These are phyloP conservation scores for Misgurnus mizolepis DNA, from an alignment of 2,113 vertebrate species.

Conservation along the genomic window DNA sequence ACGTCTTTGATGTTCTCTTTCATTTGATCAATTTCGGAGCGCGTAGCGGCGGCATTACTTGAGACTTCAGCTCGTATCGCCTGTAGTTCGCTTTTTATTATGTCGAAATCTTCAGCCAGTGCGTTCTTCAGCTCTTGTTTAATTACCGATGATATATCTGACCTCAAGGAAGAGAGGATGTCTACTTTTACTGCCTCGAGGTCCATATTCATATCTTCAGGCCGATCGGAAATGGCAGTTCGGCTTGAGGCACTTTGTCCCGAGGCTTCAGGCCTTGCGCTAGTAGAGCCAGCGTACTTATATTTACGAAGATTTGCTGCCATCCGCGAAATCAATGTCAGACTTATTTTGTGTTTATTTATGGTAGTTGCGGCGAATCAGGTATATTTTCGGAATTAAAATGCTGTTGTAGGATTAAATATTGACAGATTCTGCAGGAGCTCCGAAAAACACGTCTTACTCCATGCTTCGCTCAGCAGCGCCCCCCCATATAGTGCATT, in stretches of 20 bases:
- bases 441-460: no score
- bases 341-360: no score
- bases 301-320: conserved; percentile 24
- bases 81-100: conserved; percentile 12
- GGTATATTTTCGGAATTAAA: no score
- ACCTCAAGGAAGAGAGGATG: conserved; percentile 28
- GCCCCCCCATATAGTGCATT: no score
- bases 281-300: background rate
- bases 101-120: conserved; percentile 9
- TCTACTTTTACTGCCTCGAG: conserved; percentile 3
- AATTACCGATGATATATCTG: conserved; percentile 24
- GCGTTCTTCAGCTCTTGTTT: conserved; percentile 25
- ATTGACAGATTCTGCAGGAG: no score
- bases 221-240: background rate
- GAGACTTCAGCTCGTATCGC: background rate
- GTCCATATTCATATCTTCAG: background rate
- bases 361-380: no score
- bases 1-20: conserved; percentile 10
- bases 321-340: background rate
- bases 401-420: no score
- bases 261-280: conserved; percentile 17
- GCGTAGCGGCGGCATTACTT: background rate
- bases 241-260: background rate
- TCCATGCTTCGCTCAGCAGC: no score
- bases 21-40: conserved; percentile 20